phyloP scores from a whole-genome alignment of 2,113 vertebrate species.

The Oenanthe oenanthe region DNA sequence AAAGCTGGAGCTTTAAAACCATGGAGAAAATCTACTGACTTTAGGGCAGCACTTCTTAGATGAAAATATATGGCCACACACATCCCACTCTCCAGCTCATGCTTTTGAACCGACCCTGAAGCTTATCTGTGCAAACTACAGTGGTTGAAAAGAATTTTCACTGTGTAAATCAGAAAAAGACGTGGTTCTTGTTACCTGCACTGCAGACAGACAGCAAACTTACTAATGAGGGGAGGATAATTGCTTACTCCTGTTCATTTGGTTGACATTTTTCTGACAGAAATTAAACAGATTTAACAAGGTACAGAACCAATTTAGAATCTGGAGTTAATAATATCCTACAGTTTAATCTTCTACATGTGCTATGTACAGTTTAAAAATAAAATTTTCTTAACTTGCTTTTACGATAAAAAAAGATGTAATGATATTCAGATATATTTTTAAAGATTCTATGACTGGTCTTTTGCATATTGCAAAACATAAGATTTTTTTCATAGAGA shows the following conservation, averaged over 20 bases:
- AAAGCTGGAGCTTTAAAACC: neutral
- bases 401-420: neutral
- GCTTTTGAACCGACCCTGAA: neutral
- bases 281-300: neutral
- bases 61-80: neutral
- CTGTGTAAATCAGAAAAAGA: neutral
- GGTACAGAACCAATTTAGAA: neutral
- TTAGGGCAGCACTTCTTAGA: neutral
- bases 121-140: neutral
- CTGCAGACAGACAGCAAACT: neutral
- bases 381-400: neutral
- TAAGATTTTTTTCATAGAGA: neutral
- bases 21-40: neutral
- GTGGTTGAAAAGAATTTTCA: neutral
- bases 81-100: fast-evolving
- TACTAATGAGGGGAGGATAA: neutral
- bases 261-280: neutral
- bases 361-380: neutral
- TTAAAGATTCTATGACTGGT: neutral
- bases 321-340: neutral
- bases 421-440: neutral
- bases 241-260: neutral
- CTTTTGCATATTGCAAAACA: neutral
- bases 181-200: neutral
- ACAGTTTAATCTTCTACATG: neutral